Base-by-base conservation (phyloP, 2,888 invertebrate species). In the Apeira syringaria region DNA sequence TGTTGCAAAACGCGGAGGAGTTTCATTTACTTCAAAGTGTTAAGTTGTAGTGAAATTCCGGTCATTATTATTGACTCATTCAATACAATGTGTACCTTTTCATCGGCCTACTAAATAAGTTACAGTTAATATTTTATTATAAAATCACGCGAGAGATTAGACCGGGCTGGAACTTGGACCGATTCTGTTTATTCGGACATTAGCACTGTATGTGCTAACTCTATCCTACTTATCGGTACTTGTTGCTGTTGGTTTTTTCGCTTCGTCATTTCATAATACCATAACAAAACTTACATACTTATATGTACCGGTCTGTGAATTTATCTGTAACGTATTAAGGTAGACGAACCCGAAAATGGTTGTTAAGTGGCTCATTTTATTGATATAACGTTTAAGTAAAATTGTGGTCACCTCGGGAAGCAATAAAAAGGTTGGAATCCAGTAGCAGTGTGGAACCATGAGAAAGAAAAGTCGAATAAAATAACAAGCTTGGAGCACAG, bases 71-170 rank as follows among this genome's bases (percentile, higher is more conserved):
- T 85, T 83, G 78, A 83, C 81, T 68, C 45, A 31, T 61, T 38
- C 51, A 62, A 65, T 65, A 64, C 49, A 49, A 46, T 42, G 51
- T 49, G 59, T 67, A 72, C 69, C 66, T 75, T 74, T 70, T 74
- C 71, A 74, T 78, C 65, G 69, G 61, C 59, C 58, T 64, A 79
- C 77, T 73, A 77, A 79, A 78, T 58, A 72, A 56, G 57, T 64
- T 74, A 87, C 87, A 80, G 88, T 85, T 85, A 85, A 69, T 72
- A 64, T 76, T 82, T 73, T 83, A 89, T 88, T 83, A 85, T 85
- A 72, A 84, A 79, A 87, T 87, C 87, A 89, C 88, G 87, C 63
- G 75, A 61, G 66, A 59, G 67, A 73, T 76, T 71, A 74, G 66
- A 53, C 68, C 68, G 64, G 61, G 60, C 57, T 46, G 53, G 59